These are phyloP conservation scores for Alaudala cheleensis DNA, from an alignment of 2,113 vertebrate species.

Conservation along the genomic window DNA sequence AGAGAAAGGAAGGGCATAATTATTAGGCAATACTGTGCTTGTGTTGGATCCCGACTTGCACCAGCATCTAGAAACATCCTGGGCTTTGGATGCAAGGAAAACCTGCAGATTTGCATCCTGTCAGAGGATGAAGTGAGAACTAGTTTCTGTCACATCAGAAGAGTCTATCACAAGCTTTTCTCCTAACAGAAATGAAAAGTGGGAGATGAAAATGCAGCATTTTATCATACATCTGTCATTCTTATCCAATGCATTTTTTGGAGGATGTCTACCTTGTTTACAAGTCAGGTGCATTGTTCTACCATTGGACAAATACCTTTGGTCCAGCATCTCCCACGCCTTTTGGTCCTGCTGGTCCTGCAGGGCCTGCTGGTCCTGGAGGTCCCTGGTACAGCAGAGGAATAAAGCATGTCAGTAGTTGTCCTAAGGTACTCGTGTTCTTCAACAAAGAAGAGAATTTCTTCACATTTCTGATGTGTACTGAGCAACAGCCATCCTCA, in stretches of 20 bases:
- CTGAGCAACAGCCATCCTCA: not conserved
- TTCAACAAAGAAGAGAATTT: not conserved
- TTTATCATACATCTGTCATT: not conserved
- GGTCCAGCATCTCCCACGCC: slow-evolving; percentile 79
- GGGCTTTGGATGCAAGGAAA: not conserved
- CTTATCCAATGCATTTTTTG: not conserved
- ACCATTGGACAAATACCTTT: slow-evolving; percentile 72
- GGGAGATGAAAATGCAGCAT: not conserved
- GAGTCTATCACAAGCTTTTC: not conserved
- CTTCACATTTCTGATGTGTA: not conserved
- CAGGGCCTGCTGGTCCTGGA: slow-evolving; percentile 76
- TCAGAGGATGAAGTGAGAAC: not conserved
- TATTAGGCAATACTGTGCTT: not conserved
- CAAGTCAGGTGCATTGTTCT: not conserved
- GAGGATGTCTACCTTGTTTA: not conserved
- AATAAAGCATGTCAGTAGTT: not conserved
- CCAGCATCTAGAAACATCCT: not conserved
- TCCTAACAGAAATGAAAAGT: not conserved
- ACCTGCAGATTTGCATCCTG: not conserved
- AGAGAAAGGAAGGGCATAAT: not conserved
- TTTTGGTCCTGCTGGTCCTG: slow-evolving; percentile 79
- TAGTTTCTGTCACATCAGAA: not conserved
- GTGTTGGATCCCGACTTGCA: not conserved
- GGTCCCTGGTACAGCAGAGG: slow-evolving; percentile 71
- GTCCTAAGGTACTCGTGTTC: not conserved